phyloP scores from a whole-genome alignment of 2,113 vertebrate genomes.

The Montifringilla adamsi region DNA sequence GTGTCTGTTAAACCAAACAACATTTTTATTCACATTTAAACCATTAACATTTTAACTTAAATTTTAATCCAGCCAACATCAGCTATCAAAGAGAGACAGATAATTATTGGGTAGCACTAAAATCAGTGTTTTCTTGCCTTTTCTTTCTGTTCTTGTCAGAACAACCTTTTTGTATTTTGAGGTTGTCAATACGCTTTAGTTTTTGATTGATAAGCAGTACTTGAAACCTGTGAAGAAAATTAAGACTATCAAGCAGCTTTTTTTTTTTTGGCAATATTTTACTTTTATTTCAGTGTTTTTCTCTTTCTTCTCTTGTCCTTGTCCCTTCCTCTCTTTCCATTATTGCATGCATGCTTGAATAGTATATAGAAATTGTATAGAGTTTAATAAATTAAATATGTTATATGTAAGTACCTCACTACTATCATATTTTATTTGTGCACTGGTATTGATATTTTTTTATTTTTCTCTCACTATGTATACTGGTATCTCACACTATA shows the following conservation, averaged over 20 bases:
- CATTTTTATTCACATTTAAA: neutral
- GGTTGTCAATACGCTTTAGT: slow-evolving; percentile 13
- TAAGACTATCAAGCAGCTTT: neutral
- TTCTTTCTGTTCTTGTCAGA: slow-evolving; percentile 21
- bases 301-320: neutral
- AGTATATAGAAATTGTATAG: neutral
- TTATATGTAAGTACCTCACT: neutral
- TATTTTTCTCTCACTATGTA: neutral
- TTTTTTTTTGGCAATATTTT: neutral
- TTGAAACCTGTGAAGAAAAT: neutral
- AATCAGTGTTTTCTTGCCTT: neutral
- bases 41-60: neutral
- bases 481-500: neutral
- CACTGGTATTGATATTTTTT: neutral
- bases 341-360: neutral
- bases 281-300: neutral
- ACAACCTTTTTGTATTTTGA: neutral
- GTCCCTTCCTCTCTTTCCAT: neutral
- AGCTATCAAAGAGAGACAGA: neutral
- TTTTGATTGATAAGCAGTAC: neutral
- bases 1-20: neutral
- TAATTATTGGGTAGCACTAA: neutral
- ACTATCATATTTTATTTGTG: neutral
- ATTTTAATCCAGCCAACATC: neutral
- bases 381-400: neutral